These are phyloP conservation scores for Hesperia comma DNA, from an alignment of 2,888 invertebrate species.

Conservation along the genomic window DNA sequence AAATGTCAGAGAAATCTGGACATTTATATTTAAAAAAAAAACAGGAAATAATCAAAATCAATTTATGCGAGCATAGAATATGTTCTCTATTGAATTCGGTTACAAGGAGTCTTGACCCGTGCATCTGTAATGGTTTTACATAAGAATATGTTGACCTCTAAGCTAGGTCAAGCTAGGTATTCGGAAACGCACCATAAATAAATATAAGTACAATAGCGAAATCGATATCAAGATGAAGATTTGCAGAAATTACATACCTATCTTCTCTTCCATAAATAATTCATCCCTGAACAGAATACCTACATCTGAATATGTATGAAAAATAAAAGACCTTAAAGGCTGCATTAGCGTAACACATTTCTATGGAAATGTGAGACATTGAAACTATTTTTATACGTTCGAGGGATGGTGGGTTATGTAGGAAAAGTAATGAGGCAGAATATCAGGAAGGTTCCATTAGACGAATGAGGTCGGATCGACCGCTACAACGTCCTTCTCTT, in stretches of 20 bases:
- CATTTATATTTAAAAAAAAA: no score
- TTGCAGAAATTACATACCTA: neutral
- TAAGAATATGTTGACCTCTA: no score
- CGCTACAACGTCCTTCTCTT: neutral
- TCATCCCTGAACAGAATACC: slow-evolving; percentile 2
- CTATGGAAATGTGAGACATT: slow-evolving; percentile 19
- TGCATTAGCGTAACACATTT: slow-evolving; percentile 17
- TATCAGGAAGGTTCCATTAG: slow-evolving; percentile 3
- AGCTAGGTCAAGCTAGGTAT: no score
- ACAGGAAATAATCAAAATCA: no score
- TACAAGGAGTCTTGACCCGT: no score
- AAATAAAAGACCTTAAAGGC: slow-evolving; percentile 4
- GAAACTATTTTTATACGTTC: slow-evolving; percentile 11
- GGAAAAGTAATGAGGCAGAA: slow-evolving; percentile 1
- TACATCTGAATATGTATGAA: slow-evolving; percentile 9
- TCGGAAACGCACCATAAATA: neutral
- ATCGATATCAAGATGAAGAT: neutral
- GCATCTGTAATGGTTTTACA: no score
- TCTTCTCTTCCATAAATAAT: neutral
- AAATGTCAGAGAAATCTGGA: no score
- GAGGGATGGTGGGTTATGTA: neutral
- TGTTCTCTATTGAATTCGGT: no score
- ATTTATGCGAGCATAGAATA: no score
- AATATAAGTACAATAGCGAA: neutral
- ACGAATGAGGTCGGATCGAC: neutral